A percentile compares a stretch with the other conserved stretches of the same genome.
These are phyloP conservation scores for Drosophila bipectinata DNA, from an alignment of 1,140 invertebrate species.

Conservation along the genomic window DNA sequence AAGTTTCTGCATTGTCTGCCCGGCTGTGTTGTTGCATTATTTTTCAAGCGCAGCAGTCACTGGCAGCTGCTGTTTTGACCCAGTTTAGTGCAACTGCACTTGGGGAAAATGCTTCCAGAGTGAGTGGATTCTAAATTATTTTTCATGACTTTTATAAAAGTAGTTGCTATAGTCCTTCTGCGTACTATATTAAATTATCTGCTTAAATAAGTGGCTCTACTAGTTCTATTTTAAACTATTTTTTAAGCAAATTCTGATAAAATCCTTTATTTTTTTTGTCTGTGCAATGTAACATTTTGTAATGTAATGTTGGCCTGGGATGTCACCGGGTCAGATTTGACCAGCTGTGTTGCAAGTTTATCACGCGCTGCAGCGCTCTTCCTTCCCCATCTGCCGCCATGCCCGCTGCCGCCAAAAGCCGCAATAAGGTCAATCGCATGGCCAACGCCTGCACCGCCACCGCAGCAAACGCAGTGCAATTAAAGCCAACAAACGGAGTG, in stretches of 20 bases:
- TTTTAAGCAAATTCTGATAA: neutral
- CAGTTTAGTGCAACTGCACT: conserved; percentile 24
- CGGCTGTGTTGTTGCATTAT: conserved; percentile 39
- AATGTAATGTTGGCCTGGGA: conserved; percentile 15
- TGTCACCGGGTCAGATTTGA: conserved; percentile 27
- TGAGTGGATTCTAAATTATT: neutral
- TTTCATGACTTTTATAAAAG: neutral
- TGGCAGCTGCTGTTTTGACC: conserved; percentile 41
- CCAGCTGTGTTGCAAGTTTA: conserved; percentile 41
- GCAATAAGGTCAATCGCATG: conserved; percentile 71
- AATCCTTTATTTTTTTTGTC: neutral
- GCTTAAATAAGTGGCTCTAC: too few relatives aligned
- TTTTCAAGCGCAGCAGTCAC: conserved; percentile 1
- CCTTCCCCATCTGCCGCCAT: neutral
- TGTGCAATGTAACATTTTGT: conserved; percentile 1
- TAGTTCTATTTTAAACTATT: neutral
- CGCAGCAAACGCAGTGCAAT: conserved; percentile 60
- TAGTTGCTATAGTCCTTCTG: neutral
- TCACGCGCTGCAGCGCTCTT: conserved; percentile 22
- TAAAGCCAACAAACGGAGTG: conserved; percentile 66
- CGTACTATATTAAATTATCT: too few relatives aligned
- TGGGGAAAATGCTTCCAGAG: neutral
- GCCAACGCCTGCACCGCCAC: conserved; percentile 13
- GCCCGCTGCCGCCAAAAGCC: conserved; percentile 22
- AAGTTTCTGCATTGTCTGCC: conserved; percentile 18